Percentiles rank a stretch among this genome's conserved stretches.
These are phyloP conservation scores for Branchellion lobata DNA, from an alignment of 2,888 invertebrate species.

Conservation along the genomic window DNA sequence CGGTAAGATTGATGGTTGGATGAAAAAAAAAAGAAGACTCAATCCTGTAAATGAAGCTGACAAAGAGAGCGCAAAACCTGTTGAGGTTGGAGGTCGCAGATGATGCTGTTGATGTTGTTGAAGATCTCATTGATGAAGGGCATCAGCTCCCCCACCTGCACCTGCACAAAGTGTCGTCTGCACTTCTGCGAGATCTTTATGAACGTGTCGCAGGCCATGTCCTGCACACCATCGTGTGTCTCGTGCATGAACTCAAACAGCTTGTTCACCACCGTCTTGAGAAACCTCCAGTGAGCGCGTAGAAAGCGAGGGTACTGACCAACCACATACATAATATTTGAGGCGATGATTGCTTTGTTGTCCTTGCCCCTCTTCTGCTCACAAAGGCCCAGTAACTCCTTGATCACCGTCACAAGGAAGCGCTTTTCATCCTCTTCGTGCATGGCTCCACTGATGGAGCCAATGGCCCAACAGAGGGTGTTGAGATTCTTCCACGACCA, in stretches of 20 bases:
- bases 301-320: conserved; percentile 98
- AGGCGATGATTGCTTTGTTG: conserved; percentile 99
- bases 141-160: conserved; percentile 90
- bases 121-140: conserved; percentile 99
- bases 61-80: too few relatives aligned
- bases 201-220: conserved; percentile 99
- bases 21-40: too few relatives aligned
- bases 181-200: conserved; percentile 99
- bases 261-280: conserved; percentile 99
- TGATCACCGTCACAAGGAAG: conserved; percentile 94
- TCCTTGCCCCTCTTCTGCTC: conserved; percentile 94
- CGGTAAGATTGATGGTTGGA: too few relatives aligned
- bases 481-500: conserved; percentile 99
- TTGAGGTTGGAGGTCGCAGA: conserved; percentile 95
- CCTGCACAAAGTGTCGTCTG: conserved; percentile 90
- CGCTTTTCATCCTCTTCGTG: conserved; percentile 98
- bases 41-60: too few relatives aligned
- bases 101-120: conserved; percentile 90
- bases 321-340: conserved; percentile 99
- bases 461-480: conserved; percentile 98
- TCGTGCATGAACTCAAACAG: conserved; percentile 99
- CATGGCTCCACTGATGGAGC: conserved; percentile 97
- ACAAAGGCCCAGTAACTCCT: conserved; percentile 89
- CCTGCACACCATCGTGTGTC: conserved; percentile 98
- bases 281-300: conserved; percentile 98